Conservation (phyloP, 2,888 invertebrate species). For the Brachyopa scutellaris region DNA sequence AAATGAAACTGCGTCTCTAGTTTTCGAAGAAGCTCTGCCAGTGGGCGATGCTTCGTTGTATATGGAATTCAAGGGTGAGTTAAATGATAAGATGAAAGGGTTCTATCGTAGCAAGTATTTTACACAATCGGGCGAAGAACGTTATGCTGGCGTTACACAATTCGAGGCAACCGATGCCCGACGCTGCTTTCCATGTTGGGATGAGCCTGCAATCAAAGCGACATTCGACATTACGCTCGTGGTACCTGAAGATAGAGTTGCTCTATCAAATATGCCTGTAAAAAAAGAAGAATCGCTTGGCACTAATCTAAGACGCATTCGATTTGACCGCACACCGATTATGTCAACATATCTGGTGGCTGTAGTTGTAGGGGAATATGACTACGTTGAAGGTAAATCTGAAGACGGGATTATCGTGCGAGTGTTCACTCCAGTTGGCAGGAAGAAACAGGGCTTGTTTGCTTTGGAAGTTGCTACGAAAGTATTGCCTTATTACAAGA, state of each 20-base stretch:
- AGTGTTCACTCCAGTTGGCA: slow-evolving; percentile 94
- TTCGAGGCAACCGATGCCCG: slow-evolving; percentile 96
- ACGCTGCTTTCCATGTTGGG: slow-evolving; percentile 98
- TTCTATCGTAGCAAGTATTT: slow-evolving; percentile 95
- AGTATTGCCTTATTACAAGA: slow-evolving; percentile 95
- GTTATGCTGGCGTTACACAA: slow-evolving; percentile 94
- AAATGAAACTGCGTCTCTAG: slow-evolving; percentile 87
- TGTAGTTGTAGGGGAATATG: slow-evolving; percentile 96
- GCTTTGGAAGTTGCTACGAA: slow-evolving; percentile 96
- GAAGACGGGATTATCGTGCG: slow-evolving; percentile 91
- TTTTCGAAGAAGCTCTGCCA: slow-evolving; percentile 85
- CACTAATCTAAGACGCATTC: slow-evolving; percentile 83
- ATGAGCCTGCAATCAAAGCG: slow-evolving; percentile 97
- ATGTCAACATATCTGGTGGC: slow-evolving; percentile 99
- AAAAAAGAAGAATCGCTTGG: slow-evolving; percentile 82
- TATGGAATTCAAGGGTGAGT: slow-evolving; percentile 91
- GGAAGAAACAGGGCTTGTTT: slow-evolving; percentile 95
- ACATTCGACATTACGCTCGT: slow-evolving; percentile 94
- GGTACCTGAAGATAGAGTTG: slow-evolving; percentile 91
- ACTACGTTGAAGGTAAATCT: slow-evolving; percentile 93
- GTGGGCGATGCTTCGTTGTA: slow-evolving; percentile 84
- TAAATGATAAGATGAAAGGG: slow-evolving; percentile 97
- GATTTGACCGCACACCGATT: slow-evolving; percentile 92
- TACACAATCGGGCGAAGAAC: slow-evolving; percentile 88
- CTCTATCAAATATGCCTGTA: slow-evolving; percentile 96